Evolutionary conservation across 30 jellyfish, hydroid and myxozoan genomes (phyloP), one percentile per base, ranked within the genome.

Genomic region (Catostylus mosaicus): DNA sequence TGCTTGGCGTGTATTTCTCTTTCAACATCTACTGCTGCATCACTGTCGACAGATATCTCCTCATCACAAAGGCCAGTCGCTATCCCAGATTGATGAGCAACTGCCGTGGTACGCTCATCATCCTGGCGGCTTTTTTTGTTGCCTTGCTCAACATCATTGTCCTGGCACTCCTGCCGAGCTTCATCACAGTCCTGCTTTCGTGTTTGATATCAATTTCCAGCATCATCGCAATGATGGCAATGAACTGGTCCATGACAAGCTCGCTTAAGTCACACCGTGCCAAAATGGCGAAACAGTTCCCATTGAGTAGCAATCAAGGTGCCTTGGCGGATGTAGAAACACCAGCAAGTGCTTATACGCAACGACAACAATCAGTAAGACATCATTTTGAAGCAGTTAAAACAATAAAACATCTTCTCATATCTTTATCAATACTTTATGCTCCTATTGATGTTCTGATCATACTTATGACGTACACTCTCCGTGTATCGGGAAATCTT

Each of bases 11-110:
- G 19, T 40, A 74, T 8, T 74, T 52, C 56, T 74, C 85, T 33
- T 56, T 56, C 48, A 50, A 74, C 74, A 51, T 74, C 18, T 52
- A 36, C 3, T 74, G 72, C 76, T 74, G 85, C 66, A 74, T 74
- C 19, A 74, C 85, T 19, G 27, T 74, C 19, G 85, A 74, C 40
- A 56, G 85, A 18, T 74, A 19, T 34, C 19, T 74, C 16, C 85
- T 50, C 54, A 59, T 74, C 34, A 50, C 24, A 57, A 74, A 32
- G 29, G 37, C 73, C 9, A 26, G 20, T 22, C 31, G 36, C 2
- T 74, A 74, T 59, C 54, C 29, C 22, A 33, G 31, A 14, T 34
- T 26, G 24, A 74, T 74, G 85, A 74, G n/a, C 33, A 63, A 57
- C 36, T 51, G 34, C 24, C 72, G 85, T 12, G 7, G 51, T 20